Evolutionary conservation across 2,797 vertebrate species (phyloP).

Genomic region (Scleropages formosus): DNA sequence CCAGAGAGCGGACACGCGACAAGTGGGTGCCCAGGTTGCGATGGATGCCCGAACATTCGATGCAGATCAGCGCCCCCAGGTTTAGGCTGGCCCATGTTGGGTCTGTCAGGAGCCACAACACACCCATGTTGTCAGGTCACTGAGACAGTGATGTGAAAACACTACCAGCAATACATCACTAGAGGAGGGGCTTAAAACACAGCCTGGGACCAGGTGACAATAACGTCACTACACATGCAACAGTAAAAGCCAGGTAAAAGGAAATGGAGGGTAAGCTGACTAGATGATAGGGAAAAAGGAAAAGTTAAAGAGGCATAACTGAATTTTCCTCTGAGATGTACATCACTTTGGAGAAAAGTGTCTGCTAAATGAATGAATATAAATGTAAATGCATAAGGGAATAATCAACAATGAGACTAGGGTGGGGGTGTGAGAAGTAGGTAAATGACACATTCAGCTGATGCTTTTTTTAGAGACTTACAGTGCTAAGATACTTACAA

Average conservation of each 20-base stretch:
- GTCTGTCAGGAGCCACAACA: conserved; percentile 57
- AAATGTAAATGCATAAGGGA: too few relatives aligned
- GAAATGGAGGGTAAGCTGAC: background rate
- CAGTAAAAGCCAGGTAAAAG: background rate
- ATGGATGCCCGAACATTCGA: conserved; percentile 92
- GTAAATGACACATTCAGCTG: too few relatives aligned
- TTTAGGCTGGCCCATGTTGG: conserved; percentile 93
- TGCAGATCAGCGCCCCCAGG: conserved; percentile 88
- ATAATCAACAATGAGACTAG: too few relatives aligned
- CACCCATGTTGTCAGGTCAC: conserved; percentile 17
- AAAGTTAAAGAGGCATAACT: background rate
- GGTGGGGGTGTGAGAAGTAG: too few relatives aligned
- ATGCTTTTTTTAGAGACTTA: too few relatives aligned
- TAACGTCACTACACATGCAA: background rate
- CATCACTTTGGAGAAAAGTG: too few relatives aligned
- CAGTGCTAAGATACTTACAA: too few relatives aligned
- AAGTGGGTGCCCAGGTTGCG: conserved; percentile 88
- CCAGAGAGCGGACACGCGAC: conserved; percentile 86
- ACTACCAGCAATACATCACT: background rate
- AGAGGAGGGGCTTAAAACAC: background rate
- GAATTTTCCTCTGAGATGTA: too few relatives aligned
- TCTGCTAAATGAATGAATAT: too few relatives aligned
- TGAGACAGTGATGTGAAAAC: background rate
- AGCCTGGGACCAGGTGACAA: background rate
- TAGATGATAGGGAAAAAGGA: background rate